Evolutionary conservation across 2,888 invertebrate species (phyloP), one percentile per base, ranked within the genome.

Genomic region (Luffia ferchaultella): DNA sequence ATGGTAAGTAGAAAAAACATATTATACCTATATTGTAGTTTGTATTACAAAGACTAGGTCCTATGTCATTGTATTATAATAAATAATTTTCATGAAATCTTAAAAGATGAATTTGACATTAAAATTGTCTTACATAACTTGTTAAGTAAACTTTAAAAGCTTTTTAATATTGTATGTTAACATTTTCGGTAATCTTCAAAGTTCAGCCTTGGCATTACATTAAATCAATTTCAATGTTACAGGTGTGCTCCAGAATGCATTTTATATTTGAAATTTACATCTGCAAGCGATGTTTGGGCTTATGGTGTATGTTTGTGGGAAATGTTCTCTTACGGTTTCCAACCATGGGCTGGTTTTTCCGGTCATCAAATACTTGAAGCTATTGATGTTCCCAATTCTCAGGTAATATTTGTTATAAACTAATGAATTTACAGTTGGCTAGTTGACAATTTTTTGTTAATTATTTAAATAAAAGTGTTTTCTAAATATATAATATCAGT

Each of bases 241-340:
- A 92, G 92, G 92, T 98, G 98, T 84, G 98, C 98, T 0, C 98
- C 98, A 0, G 98, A 99, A 76, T 97, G 96, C 70, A 98, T 99
- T 60, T 93, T 96, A 58, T 98, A 94, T 72, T 85, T 98, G 53
- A 90, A 95, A 52, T 99, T 99, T 72, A 99, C 98, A 1, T 95
- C 96, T 5, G 92, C 97, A 3, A 96, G 96, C 51, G 99, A 99
- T 68, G 96, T 98, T 0, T 99, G 98, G 98, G 96, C 98, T 0
- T 99, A 92, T 70, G 98, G 95, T 2, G 96, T 98, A 0, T 96
- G 97, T n/a, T 83, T 99, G 0, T 99, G 98, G 98, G 99, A 99
- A 76, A 96, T 98, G 95, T 99, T 98, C 73, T 96, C 96, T 0
- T 98, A 98, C 67, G 98, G 98, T 1, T 96, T 96, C 69, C 97